These are phyloP conservation scores for Aleiodes alternator DNA, from an alignment of 2,888 invertebrate species.

Conservation along the genomic window DNA sequence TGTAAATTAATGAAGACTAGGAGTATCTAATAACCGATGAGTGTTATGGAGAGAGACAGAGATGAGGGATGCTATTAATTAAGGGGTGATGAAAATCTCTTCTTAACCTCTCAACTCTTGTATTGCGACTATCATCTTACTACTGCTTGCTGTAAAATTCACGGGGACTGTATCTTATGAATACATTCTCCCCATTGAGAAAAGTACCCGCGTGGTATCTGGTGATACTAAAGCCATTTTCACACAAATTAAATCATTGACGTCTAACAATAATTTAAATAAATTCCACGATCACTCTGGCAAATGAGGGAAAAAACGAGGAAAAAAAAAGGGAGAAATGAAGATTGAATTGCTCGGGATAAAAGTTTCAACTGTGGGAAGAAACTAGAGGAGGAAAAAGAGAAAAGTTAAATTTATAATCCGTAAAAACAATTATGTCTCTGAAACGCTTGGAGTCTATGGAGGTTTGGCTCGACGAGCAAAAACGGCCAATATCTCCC, in stretches of 20 bases:
- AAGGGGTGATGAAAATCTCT: slow-evolving; percentile 71
- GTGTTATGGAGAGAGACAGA: slow-evolving; percentile 49
- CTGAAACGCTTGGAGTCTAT: slow-evolving; percentile 45
- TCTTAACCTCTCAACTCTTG: slow-evolving; percentile 71
- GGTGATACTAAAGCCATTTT: slow-evolving; percentile 52
- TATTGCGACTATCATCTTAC: slow-evolving; percentile 17
- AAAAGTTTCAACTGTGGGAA: slow-evolving; percentile 41
- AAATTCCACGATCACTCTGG: not conserved
- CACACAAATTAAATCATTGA: not conserved
- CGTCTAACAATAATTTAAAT: slow-evolving; percentile 21
- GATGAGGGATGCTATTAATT: slow-evolving; percentile 66
- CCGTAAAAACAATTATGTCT: slow-evolving; percentile 73
- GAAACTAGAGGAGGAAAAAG: slow-evolving; percentile 40
- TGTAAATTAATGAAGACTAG: slow-evolving; percentile 73
- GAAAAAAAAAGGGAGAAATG: not conserved
- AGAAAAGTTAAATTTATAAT: slow-evolving; percentile 71
- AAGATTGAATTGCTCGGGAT: slow-evolving; percentile 32
- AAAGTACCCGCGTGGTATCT: slow-evolving; percentile 50
- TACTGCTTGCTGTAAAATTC: too few relatives aligned
- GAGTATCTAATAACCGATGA: slow-evolving; percentile 59
- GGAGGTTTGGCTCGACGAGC: slow-evolving; percentile 58
- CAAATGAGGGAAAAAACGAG: not conserved
- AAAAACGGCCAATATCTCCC: slow-evolving; percentile 72
- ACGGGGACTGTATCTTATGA: slow-evolving; percentile 31
- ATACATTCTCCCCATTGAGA: slow-evolving; percentile 12